phyloP scores from a whole-genome alignment of 2,888 invertebrate genomes.

The Gordius sp. region DNA sequence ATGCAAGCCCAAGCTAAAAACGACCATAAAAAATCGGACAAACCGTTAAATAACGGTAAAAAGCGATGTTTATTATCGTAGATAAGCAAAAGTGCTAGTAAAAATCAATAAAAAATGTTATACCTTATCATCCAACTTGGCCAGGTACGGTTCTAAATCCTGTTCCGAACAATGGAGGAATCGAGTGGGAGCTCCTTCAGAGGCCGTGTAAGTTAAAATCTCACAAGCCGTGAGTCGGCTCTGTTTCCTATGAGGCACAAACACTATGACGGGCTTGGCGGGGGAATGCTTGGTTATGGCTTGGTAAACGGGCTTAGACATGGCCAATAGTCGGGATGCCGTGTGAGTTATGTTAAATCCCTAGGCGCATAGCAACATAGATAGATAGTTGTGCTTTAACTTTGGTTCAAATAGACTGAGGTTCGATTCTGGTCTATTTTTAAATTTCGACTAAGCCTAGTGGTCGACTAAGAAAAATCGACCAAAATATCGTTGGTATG shows the following conservation, averaged over 20 bases:
- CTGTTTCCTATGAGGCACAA: constrained; percentile 58
- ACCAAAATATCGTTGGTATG: too few species aligned
- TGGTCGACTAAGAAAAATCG: too few species aligned
- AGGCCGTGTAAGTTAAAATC: constrained; percentile 65
- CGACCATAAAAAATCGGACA: too few species aligned
- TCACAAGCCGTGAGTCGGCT: constrained; percentile 81
- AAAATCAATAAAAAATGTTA: constrained; percentile 19
- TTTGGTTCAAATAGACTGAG: too few species aligned
- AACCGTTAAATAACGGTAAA: too few species aligned
- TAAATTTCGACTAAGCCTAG: too few species aligned
- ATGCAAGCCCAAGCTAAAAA: too few species aligned
- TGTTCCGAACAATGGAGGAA: constrained; percentile 43
- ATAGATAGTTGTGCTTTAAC: too few species aligned
- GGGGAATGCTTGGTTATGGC: constrained; percentile 51
- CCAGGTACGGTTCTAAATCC: constrained; percentile 53
- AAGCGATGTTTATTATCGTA: too few species aligned
- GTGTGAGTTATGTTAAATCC: constrained; percentile 94
- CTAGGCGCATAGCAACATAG: too few species aligned
- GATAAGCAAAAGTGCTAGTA: constrained; percentile 20
- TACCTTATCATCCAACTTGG: constrained; percentile 59
- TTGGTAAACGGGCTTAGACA: constrained; percentile 91
- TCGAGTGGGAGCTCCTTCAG: constrained; percentile 53
- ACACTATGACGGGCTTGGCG: constrained; percentile 42
- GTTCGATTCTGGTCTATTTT: too few species aligned
- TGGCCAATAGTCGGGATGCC: constrained; percentile 71